Evolutionary conservation across 2,113 vertebrate genomes (phyloP), one percentile per base, ranked within the genome.

Genomic region (Gallinago undulata): DNA sequence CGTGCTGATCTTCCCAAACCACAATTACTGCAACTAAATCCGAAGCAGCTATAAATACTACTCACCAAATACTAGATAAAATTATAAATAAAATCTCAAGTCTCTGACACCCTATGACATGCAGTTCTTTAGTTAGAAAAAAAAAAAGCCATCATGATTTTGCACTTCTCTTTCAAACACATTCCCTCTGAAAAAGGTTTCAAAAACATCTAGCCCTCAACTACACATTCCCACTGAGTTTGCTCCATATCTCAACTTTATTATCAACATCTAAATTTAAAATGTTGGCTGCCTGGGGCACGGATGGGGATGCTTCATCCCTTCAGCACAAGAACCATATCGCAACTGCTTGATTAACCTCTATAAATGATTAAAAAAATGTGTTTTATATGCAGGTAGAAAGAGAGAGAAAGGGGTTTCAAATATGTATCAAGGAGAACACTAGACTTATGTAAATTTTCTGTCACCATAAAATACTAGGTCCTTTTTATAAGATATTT

Each of bases 231-330:
- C 43, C 18, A 18, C 22, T 3, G 41, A 43, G 37, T 28, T 72
- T n/a, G 55, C 16, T 41, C 47, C 39, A 0, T 3, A 11, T 5
- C 73, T 37, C 11, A 25, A 41, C 3, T 30, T 35, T 22, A 48
- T 4, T n/a, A 48, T 13, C 11, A 24, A 11, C 39, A 53, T 1
- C 35, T 47, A 41, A n/a, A 74, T 60, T 21, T 5, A 33, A 37
- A 31, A 41, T 2, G 33, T 9, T 62, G 62, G 37, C 55, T 37
- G 64, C 83, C 51, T 19, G 25, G 48, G 78, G 62, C 60, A 53
- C 51, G 47, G 37, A 63, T 4, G 41, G 50, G 67, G 70, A 30
- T 50, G 83, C 57, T 30, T 55, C 60, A 12, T 39, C 53, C 78
- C 35, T 8, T 30, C 63, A 70, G 25, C 57, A 53, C 16, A 47